Evolutionary conservation across 2,797 vertebrate genomes (phyloP).

Genomic region (Etheostoma nigrum): DNA sequence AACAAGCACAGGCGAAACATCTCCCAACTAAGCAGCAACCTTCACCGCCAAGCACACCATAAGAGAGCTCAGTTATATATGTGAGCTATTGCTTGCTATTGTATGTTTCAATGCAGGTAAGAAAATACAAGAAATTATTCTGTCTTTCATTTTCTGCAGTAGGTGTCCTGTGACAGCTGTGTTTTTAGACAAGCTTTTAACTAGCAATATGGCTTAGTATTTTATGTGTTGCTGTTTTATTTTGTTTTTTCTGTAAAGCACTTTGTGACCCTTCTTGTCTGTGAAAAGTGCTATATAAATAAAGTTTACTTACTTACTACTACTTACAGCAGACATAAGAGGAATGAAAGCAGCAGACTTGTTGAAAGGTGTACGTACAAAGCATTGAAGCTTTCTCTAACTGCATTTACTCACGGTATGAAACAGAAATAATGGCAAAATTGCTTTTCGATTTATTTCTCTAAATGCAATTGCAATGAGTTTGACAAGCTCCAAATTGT

Average conservation of each 20-base stretch:
- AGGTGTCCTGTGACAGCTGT: constrained; percentile 53
- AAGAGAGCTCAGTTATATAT: background rate
- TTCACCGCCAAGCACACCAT: background rate
- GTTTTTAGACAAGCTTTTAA: no score
- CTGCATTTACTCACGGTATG: constrained; percentile 36
- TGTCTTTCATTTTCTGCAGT: constrained; percentile 38
- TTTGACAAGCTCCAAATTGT: constrained; percentile 66
- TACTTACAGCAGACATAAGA: constrained; percentile 46
- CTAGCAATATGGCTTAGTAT: no score
- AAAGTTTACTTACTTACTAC: no score
- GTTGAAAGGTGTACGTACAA: constrained; percentile 33
- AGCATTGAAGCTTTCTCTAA: constrained; percentile 37
- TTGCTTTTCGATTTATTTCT: constrained; percentile 61
- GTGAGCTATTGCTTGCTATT: constrained; percentile 16
- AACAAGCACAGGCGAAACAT: background rate
- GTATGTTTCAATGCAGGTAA: constrained; percentile 4
- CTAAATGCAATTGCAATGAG: constrained; percentile 43
- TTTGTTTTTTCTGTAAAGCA: no score
- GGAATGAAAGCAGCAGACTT: constrained; percentile 50
- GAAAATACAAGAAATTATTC: constrained; percentile 43
- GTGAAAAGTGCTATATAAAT: no score
- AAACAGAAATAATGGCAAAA: constrained; percentile 57
- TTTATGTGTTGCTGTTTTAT: no score
- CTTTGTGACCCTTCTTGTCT: no score
- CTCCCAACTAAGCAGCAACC: background rate